These are phyloP conservation scores for Zygaena filipendulae DNA, from an alignment of 2,888 invertebrate genomes.

Conservation along the genomic window DNA sequence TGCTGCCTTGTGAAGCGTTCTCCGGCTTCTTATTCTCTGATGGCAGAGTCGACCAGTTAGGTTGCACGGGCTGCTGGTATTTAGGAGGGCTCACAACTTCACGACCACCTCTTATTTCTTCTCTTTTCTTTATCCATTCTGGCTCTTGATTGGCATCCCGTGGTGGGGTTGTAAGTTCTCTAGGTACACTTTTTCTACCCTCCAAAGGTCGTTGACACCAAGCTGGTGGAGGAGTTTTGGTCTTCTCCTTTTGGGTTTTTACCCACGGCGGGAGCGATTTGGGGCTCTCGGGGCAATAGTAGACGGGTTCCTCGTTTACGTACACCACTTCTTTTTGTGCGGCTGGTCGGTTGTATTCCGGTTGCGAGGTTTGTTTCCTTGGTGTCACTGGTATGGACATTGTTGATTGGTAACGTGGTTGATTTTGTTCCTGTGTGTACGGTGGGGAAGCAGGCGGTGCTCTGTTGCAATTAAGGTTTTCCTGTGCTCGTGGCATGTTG, in stretches of 20 bases:
- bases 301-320: slow-evolving; percentile 55
- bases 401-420: slow-evolving; percentile 52
- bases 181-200: slow-evolving; percentile 38
- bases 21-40: slow-evolving; percentile 57
- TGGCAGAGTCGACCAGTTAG: slow-evolving; percentile 54
- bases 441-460: slow-evolving; percentile 27
- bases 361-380: slow-evolving; percentile 37
- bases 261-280: slow-evolving; percentile 58
- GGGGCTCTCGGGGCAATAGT: slow-evolving; percentile 54
- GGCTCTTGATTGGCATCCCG: slow-evolving; percentile 48
- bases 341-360: slow-evolving; percentile 35
- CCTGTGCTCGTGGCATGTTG: slow-evolving; percentile 37
- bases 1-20: slow-evolving; percentile 38
- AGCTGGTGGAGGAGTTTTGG: slow-evolving; percentile 57
- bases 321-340: slow-evolving; percentile 53
- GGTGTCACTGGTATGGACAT: slow-evolving; percentile 60
- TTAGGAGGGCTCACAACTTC: slow-evolving; percentile 56
- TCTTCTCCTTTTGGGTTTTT: slow-evolving; percentile 57
- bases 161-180: slow-evolving; percentile 51
- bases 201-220: slow-evolving; percentile 57
- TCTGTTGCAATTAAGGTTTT: slow-evolving; percentile 22
- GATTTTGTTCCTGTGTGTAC: slow-evolving; percentile 27
- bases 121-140: slow-evolving; percentile 57
- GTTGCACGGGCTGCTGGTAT: slow-evolving; percentile 47
- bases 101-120: slow-evolving; percentile 41